Conservation (phyloP, 2,888 invertebrate species). For the Geotrupes spiniger region DNA sequence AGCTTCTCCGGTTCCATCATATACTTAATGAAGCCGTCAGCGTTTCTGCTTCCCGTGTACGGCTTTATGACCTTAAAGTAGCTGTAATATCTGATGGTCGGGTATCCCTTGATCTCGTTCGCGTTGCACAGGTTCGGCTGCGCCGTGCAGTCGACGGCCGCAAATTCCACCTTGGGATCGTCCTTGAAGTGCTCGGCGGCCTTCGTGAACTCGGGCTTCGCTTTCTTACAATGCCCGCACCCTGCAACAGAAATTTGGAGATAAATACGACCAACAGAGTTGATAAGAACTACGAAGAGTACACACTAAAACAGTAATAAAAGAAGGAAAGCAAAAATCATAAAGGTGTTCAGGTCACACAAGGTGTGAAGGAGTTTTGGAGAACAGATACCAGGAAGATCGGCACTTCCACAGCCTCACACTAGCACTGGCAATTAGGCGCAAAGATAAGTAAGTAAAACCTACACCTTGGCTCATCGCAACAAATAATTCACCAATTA, state of each 20-base stretch:
- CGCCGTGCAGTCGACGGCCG: conserved; percentile 78
- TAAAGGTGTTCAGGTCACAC: too few relatives aligned
- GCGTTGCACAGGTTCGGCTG: conserved; percentile 63
- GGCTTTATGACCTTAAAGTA: conserved; percentile 67
- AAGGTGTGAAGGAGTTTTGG: too few relatives aligned
- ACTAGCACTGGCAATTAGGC: too few relatives aligned
- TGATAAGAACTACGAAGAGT: neutral
- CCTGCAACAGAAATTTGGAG: conserved; percentile 58
- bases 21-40: conserved; percentile 65
- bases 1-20: conserved; percentile 55
- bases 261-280: neutral
- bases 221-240: conserved; percentile 88
- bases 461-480: too few relatives aligned
- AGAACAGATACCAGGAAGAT: too few relatives aligned
- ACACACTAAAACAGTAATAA: conserved; percentile 4
- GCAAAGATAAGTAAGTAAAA: too few relatives aligned
- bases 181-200: conserved; percentile 76
- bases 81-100: conserved; percentile 83
- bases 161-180: conserved; percentile 74
- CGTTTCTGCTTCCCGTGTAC: conserved; percentile 74
- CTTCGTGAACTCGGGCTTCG: conserved; percentile 76
- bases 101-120: conserved; percentile 78
- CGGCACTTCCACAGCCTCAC: too few relatives aligned
- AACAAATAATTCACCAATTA: too few relatives aligned
- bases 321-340: neutral